Evolutionary conservation across 1,140 invertebrate genomes (phyloP).

Genomic region (Saxidomus purpurata): DNA sequence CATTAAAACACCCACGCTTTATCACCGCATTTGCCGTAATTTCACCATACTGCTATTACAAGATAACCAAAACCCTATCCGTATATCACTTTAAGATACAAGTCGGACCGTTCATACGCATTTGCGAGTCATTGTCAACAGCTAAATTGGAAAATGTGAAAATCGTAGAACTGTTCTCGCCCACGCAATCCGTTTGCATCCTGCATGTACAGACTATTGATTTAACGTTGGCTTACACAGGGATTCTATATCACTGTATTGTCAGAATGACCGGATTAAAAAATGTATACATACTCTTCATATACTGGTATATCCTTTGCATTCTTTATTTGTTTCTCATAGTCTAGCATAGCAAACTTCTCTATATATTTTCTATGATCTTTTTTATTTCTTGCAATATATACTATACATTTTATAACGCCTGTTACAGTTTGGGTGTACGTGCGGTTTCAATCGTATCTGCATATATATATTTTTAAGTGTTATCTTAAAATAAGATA

Average conservation of each 20-base stretch:
- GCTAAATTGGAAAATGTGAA: conserved; percentile 48
- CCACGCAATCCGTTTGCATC: conserved; percentile 4
- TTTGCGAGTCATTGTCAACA: conserved; percentile 25
- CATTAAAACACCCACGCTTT: conserved; percentile 8
- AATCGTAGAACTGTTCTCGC: conserved; percentile 21
- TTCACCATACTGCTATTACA: not conserved
- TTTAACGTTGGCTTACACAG: not conserved
- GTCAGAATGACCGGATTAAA: conserved; percentile 8
- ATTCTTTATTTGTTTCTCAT: too few relatives aligned
- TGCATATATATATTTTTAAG: too few relatives aligned
- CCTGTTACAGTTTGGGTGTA: not conserved
- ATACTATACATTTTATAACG: too few relatives aligned
- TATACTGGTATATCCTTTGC: too few relatives aligned
- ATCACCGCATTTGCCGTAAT: not conserved
- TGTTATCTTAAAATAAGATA: too few relatives aligned
- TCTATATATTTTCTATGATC: too few relatives aligned
- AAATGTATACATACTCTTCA: too few relatives aligned
- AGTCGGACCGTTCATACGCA: conserved; percentile 7
- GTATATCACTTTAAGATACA: conserved; percentile 6
- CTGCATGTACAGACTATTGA: conserved; percentile 24
- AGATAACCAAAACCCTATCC: not conserved
- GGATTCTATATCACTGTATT: not conserved
- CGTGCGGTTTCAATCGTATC: not conserved
- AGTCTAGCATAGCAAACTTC: too few relatives aligned
- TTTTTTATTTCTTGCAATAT: too few relatives aligned